Evolutionary conservation across 2,113 vertebrate species (phyloP).

Genomic region (Ochotona princeps): DNA sequence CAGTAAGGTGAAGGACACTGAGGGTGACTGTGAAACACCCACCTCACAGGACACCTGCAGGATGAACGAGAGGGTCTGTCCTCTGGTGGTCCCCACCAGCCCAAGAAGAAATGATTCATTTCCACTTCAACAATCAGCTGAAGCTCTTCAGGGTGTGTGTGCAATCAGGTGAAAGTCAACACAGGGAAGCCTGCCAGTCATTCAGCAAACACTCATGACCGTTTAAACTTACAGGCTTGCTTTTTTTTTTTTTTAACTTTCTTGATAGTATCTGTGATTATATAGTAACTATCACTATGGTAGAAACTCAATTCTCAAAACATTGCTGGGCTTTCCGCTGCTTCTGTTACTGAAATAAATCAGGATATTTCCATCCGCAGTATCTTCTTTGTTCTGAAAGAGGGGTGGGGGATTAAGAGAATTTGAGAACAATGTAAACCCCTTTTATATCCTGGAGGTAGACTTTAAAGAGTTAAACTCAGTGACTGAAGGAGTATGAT

Average conservation of each 20-base stretch:
- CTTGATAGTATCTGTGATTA: constrained; percentile 6
- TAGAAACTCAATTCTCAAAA: constrained; percentile 63
- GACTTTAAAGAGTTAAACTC: constrained; percentile 35
- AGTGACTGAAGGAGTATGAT: constrained; percentile 14
- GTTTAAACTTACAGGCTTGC: constrained; percentile 26
- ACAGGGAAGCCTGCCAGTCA: background rate
- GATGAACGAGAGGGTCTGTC: background rate
- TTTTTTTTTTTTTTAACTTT: background rate
- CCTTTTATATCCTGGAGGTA: background rate
- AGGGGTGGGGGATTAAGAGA: background rate
- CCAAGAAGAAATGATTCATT: background rate
- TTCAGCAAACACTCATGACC: constrained; percentile 64
- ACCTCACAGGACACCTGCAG: background rate
- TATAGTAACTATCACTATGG: constrained; percentile 54
- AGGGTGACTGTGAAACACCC: background rate
- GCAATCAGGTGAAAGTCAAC: constrained; percentile 46
- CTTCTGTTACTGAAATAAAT: background rate
- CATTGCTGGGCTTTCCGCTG: background rate
- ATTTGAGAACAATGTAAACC: constrained; percentile 1
- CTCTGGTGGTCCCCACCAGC: background rate
- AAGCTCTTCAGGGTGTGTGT: background rate
- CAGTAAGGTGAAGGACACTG: background rate
- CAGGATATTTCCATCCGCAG: background rate
- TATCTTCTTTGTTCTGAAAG: background rate
- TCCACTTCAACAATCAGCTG: background rate